Base-by-base conservation (phyloP, 2,888 invertebrate species). In the Synergus umbraculus region DNA sequence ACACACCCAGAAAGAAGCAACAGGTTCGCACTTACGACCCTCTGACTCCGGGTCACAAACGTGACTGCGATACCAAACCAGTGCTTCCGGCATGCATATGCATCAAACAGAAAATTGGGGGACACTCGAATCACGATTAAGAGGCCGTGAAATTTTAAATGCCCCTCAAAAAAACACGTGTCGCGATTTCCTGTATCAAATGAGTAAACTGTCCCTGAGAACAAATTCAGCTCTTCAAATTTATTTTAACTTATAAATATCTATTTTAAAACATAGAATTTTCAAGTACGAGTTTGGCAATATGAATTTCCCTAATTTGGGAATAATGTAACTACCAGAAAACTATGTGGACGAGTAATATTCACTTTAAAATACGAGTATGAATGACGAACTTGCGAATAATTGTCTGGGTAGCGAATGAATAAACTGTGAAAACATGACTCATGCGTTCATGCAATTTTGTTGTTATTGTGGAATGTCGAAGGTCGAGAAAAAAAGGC, bases 11-110 rank as follows among this genome's bases (percentile, higher is more conserved):
- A 73, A 54, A 49, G 84, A 85, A 86, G 90, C 90, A 90, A 90
- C 90, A 90, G 90, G 90, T 90, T 89, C 89, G 86, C 87, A 85
- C 87, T 79, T 80, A 73, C 73, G 54, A 54, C 73, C 73, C 73
- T 73, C 46, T 73, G 73, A 73, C 73, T 54, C 37, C 54, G 29
- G 15, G 49, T 37, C 73, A 69, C 18, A 54, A 73, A 73, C 73
- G 73, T 73, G 73, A 73, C 73, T 73, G n/a, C 29, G 73, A 73
- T 73, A 73, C 73, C 46, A 73, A 73, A 73, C 49, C 73, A 73
- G 54, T 73, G 49, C 73, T 73, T 73, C 73, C 73, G 73, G 73
- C 73, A 73, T 73, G 54, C 49, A 73, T 73, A 73, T 73, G 73
- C 49, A 73, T 73, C 73, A 73, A 73, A 73, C 49, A 49, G 54